These are phyloP conservation scores for Platycnemis pennipes DNA, from an alignment of 2,888 invertebrate genomes.

Conservation along the genomic window DNA sequence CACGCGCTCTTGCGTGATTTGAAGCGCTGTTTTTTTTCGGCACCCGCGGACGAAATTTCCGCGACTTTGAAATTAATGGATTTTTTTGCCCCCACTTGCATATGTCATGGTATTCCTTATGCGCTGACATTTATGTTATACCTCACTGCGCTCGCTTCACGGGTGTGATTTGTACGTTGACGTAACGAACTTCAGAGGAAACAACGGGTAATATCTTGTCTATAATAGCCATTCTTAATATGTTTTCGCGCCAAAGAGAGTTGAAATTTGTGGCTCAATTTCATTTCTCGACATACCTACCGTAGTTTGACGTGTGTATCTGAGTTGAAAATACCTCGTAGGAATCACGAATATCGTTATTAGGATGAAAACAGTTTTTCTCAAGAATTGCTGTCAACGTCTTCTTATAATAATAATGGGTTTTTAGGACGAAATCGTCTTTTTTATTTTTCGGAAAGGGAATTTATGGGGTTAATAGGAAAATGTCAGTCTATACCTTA, in stretches of 20 bases:
- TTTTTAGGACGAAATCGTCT: no score
- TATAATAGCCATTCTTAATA: no score
- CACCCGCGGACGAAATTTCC: background rate
- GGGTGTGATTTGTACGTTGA: background rate
- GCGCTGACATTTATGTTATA: background rate
- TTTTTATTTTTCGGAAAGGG: background rate
- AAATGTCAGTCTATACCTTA: background rate
- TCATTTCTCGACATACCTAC: no score
- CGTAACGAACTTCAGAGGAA: background rate
- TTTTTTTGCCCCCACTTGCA: background rate
- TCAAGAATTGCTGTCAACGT: background rate
- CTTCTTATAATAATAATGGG: background rate
- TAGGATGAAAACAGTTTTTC: no score
- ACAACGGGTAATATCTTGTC: no score
- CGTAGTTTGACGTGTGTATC: no score
- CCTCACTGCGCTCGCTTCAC: background rate
- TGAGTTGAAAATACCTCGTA: no score
- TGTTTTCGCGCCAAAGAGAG: no score
- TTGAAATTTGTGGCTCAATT: no score
- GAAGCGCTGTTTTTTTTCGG: background rate
- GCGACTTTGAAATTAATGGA: constrained; percentile 17
- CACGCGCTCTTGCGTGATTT: background rate
- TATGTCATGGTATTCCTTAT: background rate
- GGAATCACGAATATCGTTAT: no score
- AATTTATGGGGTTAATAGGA: background rate